Conservation (phyloP, 2,797 vertebrate genomes). For the Scyliorhinus canicula region DNA sequence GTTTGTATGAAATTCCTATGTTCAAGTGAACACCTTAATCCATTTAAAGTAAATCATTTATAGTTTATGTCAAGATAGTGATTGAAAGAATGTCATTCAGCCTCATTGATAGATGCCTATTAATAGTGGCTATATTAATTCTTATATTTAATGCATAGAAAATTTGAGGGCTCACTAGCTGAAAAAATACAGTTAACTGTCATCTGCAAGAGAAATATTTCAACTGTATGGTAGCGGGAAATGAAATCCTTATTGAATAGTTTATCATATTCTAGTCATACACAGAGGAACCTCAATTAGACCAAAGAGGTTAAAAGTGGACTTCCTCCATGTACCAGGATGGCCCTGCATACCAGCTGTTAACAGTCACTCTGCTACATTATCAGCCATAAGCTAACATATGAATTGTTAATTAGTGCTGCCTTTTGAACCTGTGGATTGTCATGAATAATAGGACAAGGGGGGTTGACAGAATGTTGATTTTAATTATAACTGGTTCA, state of each 20-base stretch:
- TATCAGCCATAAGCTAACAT: constrained; percentile 65
- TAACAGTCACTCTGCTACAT: constrained; percentile 64
- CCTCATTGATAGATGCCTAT: neutral
- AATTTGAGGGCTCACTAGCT: neutral
- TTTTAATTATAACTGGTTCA: constrained; percentile 88
- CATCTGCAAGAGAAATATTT: neutral
- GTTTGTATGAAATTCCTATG: neutral
- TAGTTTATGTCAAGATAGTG: neutral
- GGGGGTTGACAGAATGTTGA: constrained; percentile 77
- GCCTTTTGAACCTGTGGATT: constrained; percentile 89
- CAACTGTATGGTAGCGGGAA: neutral
- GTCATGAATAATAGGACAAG: constrained; percentile 80
- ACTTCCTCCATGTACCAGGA: constrained; percentile 59
- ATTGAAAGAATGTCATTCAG: neutral
- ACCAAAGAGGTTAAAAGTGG: constrained; percentile 30
- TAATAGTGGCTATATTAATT: neutral
- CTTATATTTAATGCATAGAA: neutral
- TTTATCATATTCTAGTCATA: neutral
- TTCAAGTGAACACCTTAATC: neutral
- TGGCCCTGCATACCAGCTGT: constrained; percentile 80
- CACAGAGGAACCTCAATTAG: neutral
- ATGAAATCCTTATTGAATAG: constrained; percentile 1
- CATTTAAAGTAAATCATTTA: neutral
- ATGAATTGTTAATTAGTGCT: constrained; percentile 91
- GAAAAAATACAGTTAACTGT: neutral